Conservation (phyloP, 2,888 invertebrate species). For the Tetragnatha montana region DNA sequence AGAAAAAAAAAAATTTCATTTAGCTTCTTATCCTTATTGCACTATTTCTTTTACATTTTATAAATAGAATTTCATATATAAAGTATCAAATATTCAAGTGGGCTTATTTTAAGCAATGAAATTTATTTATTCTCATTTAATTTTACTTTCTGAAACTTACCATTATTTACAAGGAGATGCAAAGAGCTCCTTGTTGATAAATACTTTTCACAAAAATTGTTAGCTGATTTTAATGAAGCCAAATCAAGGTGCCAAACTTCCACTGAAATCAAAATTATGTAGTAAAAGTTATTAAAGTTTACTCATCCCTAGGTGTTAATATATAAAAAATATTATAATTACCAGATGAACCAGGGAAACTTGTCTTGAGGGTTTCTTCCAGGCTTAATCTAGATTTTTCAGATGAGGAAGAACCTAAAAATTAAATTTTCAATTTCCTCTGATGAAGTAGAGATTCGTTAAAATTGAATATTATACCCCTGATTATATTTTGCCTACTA, state of each 20-base stretch:
- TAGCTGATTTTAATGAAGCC: slow-evolving; percentile 85
- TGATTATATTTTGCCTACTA: too few relatives aligned
- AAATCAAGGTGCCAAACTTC: slow-evolving; percentile 85
- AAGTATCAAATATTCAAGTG: neutral
- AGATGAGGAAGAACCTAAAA: slow-evolving; percentile 45
- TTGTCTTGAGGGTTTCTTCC: slow-evolving; percentile 24
- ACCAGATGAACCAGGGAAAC: slow-evolving; percentile 34
- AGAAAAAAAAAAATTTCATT: neutral
- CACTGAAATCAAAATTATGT: slow-evolving; percentile 74
- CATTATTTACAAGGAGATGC: slow-evolving; percentile 87
- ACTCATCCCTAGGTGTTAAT: too few relatives aligned
- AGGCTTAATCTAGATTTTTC: slow-evolving; percentile 26
- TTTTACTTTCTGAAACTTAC: slow-evolving; percentile 12
- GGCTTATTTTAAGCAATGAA: neutral
- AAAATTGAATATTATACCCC: too few relatives aligned
- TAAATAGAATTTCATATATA: neutral
- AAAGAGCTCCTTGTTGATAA: slow-evolving; percentile 81
- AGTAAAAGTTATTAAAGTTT: too few relatives aligned
- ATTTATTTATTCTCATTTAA: neutral
- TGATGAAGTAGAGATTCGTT: too few relatives aligned
- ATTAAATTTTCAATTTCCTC: neutral
- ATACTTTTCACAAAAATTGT: slow-evolving; percentile 83
- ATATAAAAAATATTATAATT: neutral
- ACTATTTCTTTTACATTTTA: neutral
- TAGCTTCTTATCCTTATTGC: too few relatives aligned